Base-by-base conservation (phyloP, 2,888 invertebrate genomes). In the Lycophotia porphyrea region DNA sequence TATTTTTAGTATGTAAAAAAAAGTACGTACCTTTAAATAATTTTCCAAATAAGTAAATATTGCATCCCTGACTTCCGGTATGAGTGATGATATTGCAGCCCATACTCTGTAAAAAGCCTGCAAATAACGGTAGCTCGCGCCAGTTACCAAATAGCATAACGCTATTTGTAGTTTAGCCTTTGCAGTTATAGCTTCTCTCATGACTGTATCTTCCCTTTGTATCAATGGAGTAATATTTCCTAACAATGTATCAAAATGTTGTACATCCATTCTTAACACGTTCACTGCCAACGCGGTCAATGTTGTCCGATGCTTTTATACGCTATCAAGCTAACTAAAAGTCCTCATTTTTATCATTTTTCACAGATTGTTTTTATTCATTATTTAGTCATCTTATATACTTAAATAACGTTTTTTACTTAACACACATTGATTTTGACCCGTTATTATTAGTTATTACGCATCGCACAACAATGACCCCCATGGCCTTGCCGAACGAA, bases 71-170 rank as follows among this genome's bases (percentile, higher is more conserved):
- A 77, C 76, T 81, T 77, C 80, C 52, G 80, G 80, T 64, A 81
- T 74, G 52, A 81, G 66, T 72, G 44, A 66, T 75, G 75, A 78
- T 78, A 81, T 81, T 67, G 75, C 75, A 78, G 75, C 72, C 61
- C 75, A 81, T 76, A 78, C 61, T 78, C 81, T 76, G 55, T 80
- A 83, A 78, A 81, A 80, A 55, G 77, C 78, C 68, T 80, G 80
- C 74, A 72, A 78, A 74, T 71, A 81, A 60, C 78, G 74, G 61
- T 77, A 82, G 76, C 76, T 76, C 66, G 47, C 39, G 18, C 76
- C 76, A 61, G 76, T 67, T 71, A 67, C 67, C 66, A 76, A 55
- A 64, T 82, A 79, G 72, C 74, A 55, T 79, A 79, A 82, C 64
- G 78, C 69, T 82, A 76, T 44, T 71, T 82, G 76, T 61, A 78